These are phyloP conservation scores for Chrysodeixis includens DNA, from an alignment of 2,888 invertebrate species.

Conservation along the genomic window DNA sequence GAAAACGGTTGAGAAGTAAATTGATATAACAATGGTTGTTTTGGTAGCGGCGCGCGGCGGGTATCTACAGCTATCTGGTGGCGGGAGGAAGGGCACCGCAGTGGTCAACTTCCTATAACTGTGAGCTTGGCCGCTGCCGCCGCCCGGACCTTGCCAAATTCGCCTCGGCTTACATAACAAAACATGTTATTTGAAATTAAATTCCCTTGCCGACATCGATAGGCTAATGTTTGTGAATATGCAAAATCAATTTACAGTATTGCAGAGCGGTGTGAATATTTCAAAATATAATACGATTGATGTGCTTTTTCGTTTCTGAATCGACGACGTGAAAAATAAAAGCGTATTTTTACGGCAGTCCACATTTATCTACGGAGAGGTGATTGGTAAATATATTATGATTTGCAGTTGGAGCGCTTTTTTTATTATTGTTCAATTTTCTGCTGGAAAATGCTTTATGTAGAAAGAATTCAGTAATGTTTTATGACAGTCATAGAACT, in stretches of 20 bases:
- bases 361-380: neutral
- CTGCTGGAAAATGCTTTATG: neutral
- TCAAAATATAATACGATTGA: neutral
- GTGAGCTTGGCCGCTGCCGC: slow-evolving; percentile 13
- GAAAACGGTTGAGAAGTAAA: slow-evolving; percentile 3
- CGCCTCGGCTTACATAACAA: slow-evolving; percentile 1
- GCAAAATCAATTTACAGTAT: slow-evolving; percentile 12
- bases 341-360: neutral
- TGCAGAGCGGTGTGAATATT: neutral
- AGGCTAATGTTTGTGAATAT: slow-evolving; percentile 10
- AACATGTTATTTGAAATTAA: slow-evolving; percentile 18
- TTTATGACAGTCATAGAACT: no score
- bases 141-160: slow-evolving; percentile 26
- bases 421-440: neutral
- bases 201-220: slow-evolving; percentile 10
- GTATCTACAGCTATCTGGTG: slow-evolving; percentile 31
- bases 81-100: slow-evolving; percentile 38
- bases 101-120: slow-evolving; percentile 37
- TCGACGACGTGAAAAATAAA: neutral
- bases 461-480: no score
- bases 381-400: slow-evolving; percentile 3
- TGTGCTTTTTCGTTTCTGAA: neutral
- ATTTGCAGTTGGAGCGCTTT: neutral
- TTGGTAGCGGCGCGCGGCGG: slow-evolving; percentile 6
- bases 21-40: slow-evolving; percentile 23